Evolutionary conservation across 2,113 vertebrate species (phyloP), one percentile per base, ranked within the genome.

Genomic region (Malurus alboscapulatus): DNA sequence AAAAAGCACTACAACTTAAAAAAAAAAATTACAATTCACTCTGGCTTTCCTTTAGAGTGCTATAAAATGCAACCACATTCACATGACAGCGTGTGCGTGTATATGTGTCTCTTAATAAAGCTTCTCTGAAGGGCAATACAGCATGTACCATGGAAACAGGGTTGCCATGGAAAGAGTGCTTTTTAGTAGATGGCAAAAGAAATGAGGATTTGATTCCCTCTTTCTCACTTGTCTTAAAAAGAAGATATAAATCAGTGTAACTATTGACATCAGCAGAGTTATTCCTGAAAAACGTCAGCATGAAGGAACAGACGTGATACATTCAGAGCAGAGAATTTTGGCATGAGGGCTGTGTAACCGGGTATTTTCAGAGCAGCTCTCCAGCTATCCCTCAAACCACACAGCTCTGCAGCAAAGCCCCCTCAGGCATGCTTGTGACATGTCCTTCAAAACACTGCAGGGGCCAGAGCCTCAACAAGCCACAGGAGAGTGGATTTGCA

Each of bases 101-200:
- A 10, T 86, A 73, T 57, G n/a, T 57, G 87, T 87, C 55, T 96
- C 95, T 95, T 96, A 94, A 94, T 87, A 95, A 96, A 96, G 91
- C 88, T 81, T 63, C 95, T 97, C 93, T 66, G 87, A 97, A 97
- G 95, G 71, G 80, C 94, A 95, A n/a, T 90, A 74, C 80, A 58
- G 89, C 61, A 73, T 17, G 57, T 83, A 54, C 97, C 98, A 97
- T 97, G 97, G 97, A 97, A 98, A 98, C 97, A 81, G 90, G 89
- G 97, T 97, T 97, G 95, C 97, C 97, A 98, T 97, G 96, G 97
- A 95, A 97, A 97, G 97, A 92, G 54, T 78, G 97, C 36, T 81
- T 97, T 96, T 97, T 96, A 95, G 96, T 84, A 85, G 96, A 44
- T 72, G 92, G 93, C 79, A 80, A 67, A 93, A 97, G 84, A 96